Evolutionary conservation across 2,797 vertebrate species (phyloP).

Genomic region (Malacoraja senta): DNA sequence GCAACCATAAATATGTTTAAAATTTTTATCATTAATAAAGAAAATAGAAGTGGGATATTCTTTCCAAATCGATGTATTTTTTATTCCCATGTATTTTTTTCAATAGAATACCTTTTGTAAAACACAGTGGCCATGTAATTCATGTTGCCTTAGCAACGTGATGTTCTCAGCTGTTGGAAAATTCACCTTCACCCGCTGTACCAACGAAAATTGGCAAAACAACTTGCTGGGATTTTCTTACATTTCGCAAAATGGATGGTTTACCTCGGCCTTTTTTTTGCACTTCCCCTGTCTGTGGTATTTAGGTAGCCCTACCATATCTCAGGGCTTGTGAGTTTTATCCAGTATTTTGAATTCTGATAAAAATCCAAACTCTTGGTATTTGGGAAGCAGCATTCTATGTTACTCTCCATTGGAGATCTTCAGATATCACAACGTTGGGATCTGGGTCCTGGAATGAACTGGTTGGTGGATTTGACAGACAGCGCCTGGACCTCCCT

Average conservation of each 20-base stretch:
- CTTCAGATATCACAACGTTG: neutral
- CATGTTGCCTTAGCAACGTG: neutral
- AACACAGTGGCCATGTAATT: slow-evolving; percentile 17
- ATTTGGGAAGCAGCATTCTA: neutral
- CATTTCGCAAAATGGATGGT: neutral
- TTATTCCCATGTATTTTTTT: neutral
- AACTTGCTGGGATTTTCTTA: neutral
- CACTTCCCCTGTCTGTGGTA: neutral
- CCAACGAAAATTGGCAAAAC: neutral
- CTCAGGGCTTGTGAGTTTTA: neutral
- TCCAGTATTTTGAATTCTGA: neutral
- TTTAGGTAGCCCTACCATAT: neutral
- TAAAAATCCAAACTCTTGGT: neutral
- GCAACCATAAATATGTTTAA: neutral
- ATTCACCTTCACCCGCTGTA: neutral
- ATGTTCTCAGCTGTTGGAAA: slow-evolving; percentile 12
- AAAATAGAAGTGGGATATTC: neutral
- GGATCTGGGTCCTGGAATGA: no score
- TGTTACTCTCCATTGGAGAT: neutral
- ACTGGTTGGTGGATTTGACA: no score
- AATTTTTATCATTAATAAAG: neutral
- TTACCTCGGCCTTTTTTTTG: no score
- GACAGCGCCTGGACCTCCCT: no score
- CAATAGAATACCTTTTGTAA: neutral
- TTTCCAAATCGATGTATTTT: neutral